Evolutionary conservation across 1,140 invertebrate genomes (phyloP).

Genomic region (Phymorhynchus buccinoides): DNA sequence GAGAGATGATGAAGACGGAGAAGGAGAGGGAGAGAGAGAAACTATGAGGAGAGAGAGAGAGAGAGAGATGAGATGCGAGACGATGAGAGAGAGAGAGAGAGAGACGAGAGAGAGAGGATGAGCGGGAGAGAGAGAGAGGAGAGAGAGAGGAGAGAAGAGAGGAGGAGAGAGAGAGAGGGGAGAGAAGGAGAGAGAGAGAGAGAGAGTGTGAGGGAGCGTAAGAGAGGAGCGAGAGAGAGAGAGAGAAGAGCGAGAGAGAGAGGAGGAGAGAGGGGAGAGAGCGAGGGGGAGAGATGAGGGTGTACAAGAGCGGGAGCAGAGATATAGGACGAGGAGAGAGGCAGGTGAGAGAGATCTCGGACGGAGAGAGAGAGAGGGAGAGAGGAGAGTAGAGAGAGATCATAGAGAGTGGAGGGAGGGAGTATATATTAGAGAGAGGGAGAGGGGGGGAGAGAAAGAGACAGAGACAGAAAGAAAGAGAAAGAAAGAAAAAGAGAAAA

Average conservation of each 20-base stretch:
- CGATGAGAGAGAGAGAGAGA: too few relatives aligned
- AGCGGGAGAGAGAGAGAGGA: not conserved
- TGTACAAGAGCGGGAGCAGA: too few relatives aligned
- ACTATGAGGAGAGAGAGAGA: too few relatives aligned
- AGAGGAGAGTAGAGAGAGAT: not conserved
- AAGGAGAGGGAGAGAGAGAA: too few relatives aligned
- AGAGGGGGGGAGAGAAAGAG: not conserved
- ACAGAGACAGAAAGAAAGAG: not conserved
- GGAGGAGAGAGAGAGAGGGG: too few relatives aligned
- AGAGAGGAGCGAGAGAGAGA: not conserved
- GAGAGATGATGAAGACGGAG: too few relatives aligned
- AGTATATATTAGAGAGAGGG: not conserved
- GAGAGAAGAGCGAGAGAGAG: not conserved
- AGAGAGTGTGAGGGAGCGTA: not conserved
- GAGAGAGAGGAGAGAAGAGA: not conserved
- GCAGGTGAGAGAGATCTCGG: too few relatives aligned
- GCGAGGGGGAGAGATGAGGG: not conserved
- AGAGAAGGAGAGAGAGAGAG: too few relatives aligned
- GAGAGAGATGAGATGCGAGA: too few relatives aligned
- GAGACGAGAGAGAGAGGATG: too few relatives aligned
- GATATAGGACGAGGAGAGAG: too few relatives aligned
- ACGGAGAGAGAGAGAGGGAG: not conserved
- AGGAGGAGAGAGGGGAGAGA: too few relatives aligned
- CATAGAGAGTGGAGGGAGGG: not conserved
- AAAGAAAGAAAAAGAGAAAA: not conserved